phyloP scores from a whole-genome alignment of 2,888 invertebrate genomes.

The Phyto melanocephala region DNA sequence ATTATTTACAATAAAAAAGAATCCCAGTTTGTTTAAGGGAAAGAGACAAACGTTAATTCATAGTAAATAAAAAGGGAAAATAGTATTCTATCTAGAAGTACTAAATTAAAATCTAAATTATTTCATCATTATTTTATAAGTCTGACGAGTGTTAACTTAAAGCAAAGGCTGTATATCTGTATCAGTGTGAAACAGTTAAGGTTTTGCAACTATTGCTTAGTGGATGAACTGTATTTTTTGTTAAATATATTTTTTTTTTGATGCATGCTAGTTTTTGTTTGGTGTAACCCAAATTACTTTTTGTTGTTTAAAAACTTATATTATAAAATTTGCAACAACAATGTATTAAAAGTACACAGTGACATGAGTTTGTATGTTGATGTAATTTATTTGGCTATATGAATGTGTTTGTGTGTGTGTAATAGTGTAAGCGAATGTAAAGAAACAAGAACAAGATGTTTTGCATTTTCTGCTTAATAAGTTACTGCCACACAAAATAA shows the following conservation, averaged over 20 bases:
- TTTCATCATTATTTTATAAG: too few relatives aligned
- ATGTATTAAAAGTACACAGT: background rate
- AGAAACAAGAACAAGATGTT: constrained; percentile 12
- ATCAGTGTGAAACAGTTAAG: background rate
- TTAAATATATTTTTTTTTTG: background rate
- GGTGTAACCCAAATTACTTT: constrained; percentile 27
- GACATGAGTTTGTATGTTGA: background rate
- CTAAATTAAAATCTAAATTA: too few relatives aligned
- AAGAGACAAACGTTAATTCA: too few relatives aligned
- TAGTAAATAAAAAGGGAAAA: too few relatives aligned
- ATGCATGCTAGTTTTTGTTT: background rate
- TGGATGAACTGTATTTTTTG: background rate
- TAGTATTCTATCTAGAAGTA: too few relatives aligned
- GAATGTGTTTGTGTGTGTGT: background rate
- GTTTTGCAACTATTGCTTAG: constrained; percentile 12
- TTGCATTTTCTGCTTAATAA: constrained; percentile 13
- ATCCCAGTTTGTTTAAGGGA: too few relatives aligned
- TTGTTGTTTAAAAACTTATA: background rate
- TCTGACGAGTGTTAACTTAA: too few relatives aligned
- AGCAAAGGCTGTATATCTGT: background rate
- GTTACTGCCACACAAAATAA: constrained; percentile 5
- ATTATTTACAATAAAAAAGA: too few relatives aligned
- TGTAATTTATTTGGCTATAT: background rate
- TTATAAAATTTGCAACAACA: background rate
- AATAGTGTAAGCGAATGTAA: background rate